These are phyloP conservation scores for Carassius auratus DNA, from an alignment of 2,113 vertebrate genomes.

Conservation along the genomic window DNA sequence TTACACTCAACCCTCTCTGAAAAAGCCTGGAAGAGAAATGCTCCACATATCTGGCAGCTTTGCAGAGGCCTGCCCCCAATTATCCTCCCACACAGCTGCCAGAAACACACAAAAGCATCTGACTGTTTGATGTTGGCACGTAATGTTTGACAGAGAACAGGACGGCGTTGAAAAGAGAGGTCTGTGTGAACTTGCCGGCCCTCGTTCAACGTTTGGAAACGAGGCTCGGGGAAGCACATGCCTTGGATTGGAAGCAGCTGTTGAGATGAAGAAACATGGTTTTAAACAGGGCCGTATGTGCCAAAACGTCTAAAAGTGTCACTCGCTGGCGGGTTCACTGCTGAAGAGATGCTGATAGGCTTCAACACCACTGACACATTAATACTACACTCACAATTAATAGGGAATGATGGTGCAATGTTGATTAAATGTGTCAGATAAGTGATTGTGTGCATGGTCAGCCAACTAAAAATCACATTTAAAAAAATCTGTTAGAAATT, in stretches of 20 bases:
- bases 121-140: slow-evolving; percentile 78
- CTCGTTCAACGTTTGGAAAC: slow-evolving; percentile 24
- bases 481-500: background rate
- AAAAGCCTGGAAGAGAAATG: slow-evolving; percentile 17
- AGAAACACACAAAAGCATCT: slow-evolving; percentile 66
- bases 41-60: slow-evolving; percentile 75
- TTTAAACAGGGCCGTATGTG: slow-evolving; percentile 73
- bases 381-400: background rate
- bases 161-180: slow-evolving; percentile 72
- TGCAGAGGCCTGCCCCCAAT: slow-evolving; percentile 74
- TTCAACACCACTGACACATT: slow-evolving; percentile 1
- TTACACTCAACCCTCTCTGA: slow-evolving; percentile 47
- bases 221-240: slow-evolving; percentile 61
- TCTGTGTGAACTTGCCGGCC: slow-evolving; percentile 72
- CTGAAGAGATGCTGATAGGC: background rate
- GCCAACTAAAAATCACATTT: background rate
- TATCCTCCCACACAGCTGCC: slow-evolving; percentile 72
- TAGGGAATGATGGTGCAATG: no score
- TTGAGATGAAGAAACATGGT: slow-evolving; percentile 66
- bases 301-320: slow-evolving; percentile 35
- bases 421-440: background rate
- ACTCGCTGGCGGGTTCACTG: background rate
- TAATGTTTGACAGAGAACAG: slow-evolving; percentile 78
- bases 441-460: background rate
- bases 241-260: slow-evolving; percentile 77